These are phyloP conservation scores for Iguana delicatissima DNA, from an alignment of 2,797 vertebrate species.

Conservation along the genomic window DNA sequence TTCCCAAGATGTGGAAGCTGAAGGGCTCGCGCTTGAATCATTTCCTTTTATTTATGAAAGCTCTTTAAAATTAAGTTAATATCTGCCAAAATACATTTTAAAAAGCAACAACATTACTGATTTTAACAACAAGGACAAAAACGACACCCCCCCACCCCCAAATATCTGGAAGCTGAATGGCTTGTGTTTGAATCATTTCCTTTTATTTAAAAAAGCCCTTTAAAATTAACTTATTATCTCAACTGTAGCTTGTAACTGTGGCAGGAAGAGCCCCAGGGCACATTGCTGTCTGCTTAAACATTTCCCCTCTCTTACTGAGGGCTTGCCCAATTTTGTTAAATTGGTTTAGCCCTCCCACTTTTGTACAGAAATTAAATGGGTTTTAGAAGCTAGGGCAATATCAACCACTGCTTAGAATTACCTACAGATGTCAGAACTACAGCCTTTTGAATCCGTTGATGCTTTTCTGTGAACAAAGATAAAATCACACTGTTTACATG, in stretches of 20 bases:
- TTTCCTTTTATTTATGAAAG: conserved; percentile 36
- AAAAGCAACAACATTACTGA: neutral
- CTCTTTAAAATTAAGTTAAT: conserved; percentile 31
- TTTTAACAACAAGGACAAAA: neutral
- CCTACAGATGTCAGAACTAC: conserved; percentile 1
- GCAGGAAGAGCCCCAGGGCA: neutral
- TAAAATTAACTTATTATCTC: conserved; percentile 38
- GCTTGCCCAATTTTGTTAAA: conserved; percentile 28
- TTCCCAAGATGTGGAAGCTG: conserved; percentile 6
- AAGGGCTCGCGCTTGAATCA: neutral
- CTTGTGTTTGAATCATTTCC: conserved; percentile 36
- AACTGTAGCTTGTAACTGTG: conserved; percentile 33
- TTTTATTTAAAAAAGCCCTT: conserved; percentile 13
- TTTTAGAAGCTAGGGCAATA: conserved; percentile 32
- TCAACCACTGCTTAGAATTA: conserved; percentile 27
- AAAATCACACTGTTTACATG: neutral
- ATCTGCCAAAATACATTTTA: no score
- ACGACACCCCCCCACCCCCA: neutral
- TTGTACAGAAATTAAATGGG: conserved; percentile 37
- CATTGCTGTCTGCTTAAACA: conserved; percentile 28
- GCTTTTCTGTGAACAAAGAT: conserved; percentile 7
- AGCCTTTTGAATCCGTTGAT: neutral
- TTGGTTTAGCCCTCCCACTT: neutral
- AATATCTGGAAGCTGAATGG: conserved; percentile 11
- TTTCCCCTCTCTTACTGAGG: conserved; percentile 6